A percentile compares a stretch with the other conserved stretches of the same genome.
Evolutionary conservation across 2,113 vertebrate species (phyloP).

Genomic region (Leptocoma aspasia): DNA sequence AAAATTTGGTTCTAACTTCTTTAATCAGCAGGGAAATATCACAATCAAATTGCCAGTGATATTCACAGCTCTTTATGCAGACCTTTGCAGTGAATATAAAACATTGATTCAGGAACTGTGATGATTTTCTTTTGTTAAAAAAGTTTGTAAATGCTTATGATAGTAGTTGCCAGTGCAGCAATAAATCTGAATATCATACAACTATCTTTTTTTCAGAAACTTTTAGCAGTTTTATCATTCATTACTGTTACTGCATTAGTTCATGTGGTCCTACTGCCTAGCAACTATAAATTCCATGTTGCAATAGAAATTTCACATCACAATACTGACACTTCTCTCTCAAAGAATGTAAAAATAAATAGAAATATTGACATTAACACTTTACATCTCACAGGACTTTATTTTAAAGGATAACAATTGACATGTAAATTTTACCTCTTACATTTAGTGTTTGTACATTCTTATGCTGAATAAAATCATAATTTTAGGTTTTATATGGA

Average conservation of each 20-base stretch:
- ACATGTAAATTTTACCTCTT: neutral
- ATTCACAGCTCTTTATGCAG: accelerated
- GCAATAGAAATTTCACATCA: neutral
- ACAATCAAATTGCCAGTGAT: neutral
- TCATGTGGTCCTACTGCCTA: neutral
- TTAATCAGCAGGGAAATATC: neutral
- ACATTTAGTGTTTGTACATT: neutral
- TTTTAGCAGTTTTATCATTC: neutral
- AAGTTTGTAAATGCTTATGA: neutral
- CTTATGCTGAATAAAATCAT: neutral
- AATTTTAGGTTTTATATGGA: neutral
- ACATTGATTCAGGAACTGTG: neutral
- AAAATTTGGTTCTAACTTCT: neutral
- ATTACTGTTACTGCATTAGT: neutral
- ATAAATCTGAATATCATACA: neutral
- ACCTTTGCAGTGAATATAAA: neutral
- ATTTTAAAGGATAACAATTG: neutral
- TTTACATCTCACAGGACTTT: neutral
- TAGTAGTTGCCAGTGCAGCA: neutral
- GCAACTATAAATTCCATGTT: neutral
- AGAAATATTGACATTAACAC: neutral
- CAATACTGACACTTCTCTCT: neutral
- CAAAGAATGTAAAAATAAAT: neutral
- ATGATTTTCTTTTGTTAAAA: neutral
- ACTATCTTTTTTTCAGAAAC: neutral